Base-by-base conservation (phyloP, 1,140 invertebrate genomes). In the Drosophila triauraria region DNA sequence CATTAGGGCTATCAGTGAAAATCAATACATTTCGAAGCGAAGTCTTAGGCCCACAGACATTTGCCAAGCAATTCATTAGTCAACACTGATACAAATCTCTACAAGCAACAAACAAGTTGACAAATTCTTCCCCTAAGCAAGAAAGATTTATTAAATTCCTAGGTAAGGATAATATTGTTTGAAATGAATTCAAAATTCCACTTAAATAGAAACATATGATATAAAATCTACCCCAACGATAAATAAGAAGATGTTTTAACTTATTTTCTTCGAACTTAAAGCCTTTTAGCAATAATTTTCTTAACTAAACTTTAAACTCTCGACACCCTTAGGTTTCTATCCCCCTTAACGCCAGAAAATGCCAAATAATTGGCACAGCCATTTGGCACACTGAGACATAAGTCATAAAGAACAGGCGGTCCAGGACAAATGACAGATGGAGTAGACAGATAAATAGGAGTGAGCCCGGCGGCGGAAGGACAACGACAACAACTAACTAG, bases 371-470 rank as follows among this genome's bases (percentile, higher is more conserved):
- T 85, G 82, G 63, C 82, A 74, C 12, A 63, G 27, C 50, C 60
- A 60, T 81, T 67, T 47, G 72, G 60, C 69, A 65, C 46, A 62
- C 58, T 54, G 17, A 47, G 65, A 25, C 71, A 60, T 59, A 62
- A 48, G 72, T 68, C 82, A 85, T 83, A 67, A 82, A 46, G 70
- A 62, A 50, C 74, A 62, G 51, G 9, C 30, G 54, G 4, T 32
- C 13, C 38, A 8, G 65, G 74, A 81, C 78, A 78, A 78, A 85
- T 85, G 82, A 61, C 78, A 84, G 67, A 64, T 68, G 63, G 60
- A 54, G 50, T 40, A 64, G 50, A 63, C 75, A 78, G 69, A 63
- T 60, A 81, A 80, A 71, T 74, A 63, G 63, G 54, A 72, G 54
- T 60, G 53, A 51, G 43, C 62, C 47, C 40, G 47, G 23, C 51